Evolutionary conservation across 1,140 invertebrate genomes (phyloP).

Genomic region (Ceratoteleas bidentatus): DNA sequence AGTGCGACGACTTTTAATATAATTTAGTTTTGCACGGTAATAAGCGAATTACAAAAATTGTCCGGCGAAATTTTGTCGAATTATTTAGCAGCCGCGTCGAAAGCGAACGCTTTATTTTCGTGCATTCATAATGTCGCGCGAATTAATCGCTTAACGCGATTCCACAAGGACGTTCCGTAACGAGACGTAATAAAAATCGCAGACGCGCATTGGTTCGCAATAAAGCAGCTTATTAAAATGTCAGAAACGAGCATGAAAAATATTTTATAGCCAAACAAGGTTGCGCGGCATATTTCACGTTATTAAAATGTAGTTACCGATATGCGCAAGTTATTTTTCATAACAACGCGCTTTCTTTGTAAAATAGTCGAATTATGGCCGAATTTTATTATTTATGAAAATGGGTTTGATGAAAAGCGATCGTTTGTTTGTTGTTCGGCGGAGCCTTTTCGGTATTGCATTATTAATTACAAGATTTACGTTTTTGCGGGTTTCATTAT

Average conservation of each 20-base stretch:
- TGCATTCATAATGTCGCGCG: too few relatives aligned
- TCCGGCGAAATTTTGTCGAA: neutral
- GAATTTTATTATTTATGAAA: neutral
- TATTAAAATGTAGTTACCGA: slow-evolving; percentile 3
- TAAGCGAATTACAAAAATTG: neutral
- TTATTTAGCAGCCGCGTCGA: too few relatives aligned
- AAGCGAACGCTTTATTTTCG: neutral
- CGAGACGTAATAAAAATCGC: neutral
- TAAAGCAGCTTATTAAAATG: neutral
- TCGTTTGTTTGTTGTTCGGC: too few relatives aligned
- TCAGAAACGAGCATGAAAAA: neutral
- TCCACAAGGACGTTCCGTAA: too few relatives aligned
- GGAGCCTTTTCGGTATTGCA: too few relatives aligned
- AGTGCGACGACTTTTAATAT: neutral
- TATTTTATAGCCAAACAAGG: neutral
- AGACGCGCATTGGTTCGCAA: too few relatives aligned
- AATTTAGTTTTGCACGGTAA: neutral
- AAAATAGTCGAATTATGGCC: too few relatives aligned
- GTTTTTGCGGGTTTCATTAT: too few relatives aligned
- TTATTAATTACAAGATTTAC: too few relatives aligned
- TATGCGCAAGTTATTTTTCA: neutral
- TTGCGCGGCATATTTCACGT: neutral
- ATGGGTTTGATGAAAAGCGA: too few relatives aligned
- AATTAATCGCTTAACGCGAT: too few relatives aligned
- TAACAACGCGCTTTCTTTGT: neutral